These are phyloP conservation scores for Genyomyrus donnyi DNA, from an alignment of 2,113 vertebrate genomes.

Conservation along the genomic window DNA sequence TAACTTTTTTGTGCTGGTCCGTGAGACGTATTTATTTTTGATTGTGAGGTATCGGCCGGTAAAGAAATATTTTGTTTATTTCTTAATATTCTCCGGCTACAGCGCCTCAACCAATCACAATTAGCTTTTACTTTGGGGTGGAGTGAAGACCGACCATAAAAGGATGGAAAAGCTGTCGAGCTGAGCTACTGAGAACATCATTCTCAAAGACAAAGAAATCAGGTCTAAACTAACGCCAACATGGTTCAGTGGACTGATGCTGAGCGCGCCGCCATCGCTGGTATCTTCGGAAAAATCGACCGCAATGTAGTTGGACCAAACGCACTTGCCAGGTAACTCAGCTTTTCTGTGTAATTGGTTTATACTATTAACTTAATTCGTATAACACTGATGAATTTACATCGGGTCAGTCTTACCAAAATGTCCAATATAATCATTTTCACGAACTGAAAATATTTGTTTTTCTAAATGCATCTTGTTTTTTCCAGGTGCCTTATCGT, in stretches of 20 bases:
- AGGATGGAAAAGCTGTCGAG: not conserved
- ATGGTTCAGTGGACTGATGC: constrained; percentile 49
- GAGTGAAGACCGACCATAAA: not conserved
- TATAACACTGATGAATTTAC: not conserved
- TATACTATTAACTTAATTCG: too few relatives aligned
- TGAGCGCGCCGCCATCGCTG: constrained; percentile 47
- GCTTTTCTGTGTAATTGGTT: too few relatives aligned
- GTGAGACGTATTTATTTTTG: not conserved
- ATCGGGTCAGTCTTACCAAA: not conserved
- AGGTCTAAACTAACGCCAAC: not conserved
- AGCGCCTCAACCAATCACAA: not conserved
- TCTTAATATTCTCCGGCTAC: not conserved
- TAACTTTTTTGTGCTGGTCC: not conserved
- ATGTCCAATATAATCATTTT: not conserved
- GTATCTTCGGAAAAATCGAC: constrained; percentile 21
- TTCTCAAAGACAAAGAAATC: not conserved
- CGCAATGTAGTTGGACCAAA: too few relatives aligned
- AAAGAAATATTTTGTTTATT: not conserved
- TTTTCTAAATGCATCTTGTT: not conserved
- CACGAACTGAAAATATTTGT: not conserved
- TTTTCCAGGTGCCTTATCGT: constrained; percentile 51
- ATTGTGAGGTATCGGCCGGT: not conserved
- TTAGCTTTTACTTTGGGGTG: not conserved
- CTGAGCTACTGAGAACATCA: not conserved
- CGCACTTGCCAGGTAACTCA: too few relatives aligned